Evolutionary conservation across 2,888 invertebrate genomes (phyloP).

Genomic region (Drosophila dives): DNA sequence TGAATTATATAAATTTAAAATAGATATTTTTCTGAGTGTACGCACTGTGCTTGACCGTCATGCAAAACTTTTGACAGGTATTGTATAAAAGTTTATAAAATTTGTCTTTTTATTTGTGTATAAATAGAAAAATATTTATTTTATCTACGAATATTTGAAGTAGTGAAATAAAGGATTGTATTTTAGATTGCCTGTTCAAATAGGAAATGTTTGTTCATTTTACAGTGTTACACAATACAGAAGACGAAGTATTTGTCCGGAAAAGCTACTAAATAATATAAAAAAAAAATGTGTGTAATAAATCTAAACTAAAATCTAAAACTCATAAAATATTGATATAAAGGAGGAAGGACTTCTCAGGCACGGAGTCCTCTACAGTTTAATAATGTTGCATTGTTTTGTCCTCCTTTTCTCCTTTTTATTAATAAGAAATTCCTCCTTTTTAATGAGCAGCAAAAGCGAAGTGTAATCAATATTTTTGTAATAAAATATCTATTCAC

Average conservation of each 20-base stretch:
- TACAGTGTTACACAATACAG: constrained; percentile 31
- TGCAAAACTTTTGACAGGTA: constrained; percentile 48
- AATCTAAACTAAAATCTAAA: constrained; percentile 19
- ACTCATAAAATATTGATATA: constrained; percentile 7
- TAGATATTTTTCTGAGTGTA: constrained; percentile 8
- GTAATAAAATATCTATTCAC: constrained; percentile 1
- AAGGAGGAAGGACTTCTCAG: not conserved
- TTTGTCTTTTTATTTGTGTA: constrained; percentile 2
- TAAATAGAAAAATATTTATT: not conserved
- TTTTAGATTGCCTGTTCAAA: constrained; percentile 22
- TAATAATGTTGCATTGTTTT: constrained; percentile 10
- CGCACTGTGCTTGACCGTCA: constrained; percentile 17
- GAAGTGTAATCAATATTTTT: constrained; percentile 47
- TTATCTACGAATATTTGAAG: not conserved
- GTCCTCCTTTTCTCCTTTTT: constrained; percentile 34
- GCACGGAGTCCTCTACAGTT: constrained; percentile 35
- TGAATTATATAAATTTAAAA: not conserved
- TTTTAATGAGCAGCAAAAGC: constrained; percentile 11
- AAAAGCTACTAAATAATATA: constrained; percentile 21
- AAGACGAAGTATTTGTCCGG: not conserved
- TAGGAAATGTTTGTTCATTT: constrained; percentile 38
- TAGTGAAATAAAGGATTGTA: not conserved
- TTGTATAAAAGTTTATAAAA: constrained; percentile 12
- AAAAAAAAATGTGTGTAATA: constrained; percentile 8
- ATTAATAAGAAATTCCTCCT: constrained; percentile 37